Conservation (phyloP, 2,797 vertebrate genomes). For the Falco rusticolus region DNA sequence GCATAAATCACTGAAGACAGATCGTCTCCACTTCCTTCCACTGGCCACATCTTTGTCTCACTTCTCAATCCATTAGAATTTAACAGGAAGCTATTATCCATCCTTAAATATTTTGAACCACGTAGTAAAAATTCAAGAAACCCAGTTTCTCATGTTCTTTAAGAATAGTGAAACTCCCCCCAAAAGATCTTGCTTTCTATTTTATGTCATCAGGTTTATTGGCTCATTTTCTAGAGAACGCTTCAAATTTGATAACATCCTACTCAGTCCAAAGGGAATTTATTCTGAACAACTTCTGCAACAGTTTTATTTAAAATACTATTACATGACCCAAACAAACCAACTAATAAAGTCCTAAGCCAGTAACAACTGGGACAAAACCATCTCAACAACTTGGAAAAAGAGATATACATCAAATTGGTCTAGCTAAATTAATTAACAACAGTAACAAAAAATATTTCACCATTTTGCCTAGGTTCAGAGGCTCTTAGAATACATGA, state of each 20-base stretch:
- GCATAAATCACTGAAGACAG: not conserved
- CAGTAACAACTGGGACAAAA: not conserved
- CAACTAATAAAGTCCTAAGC: not conserved
- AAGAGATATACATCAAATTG: not conserved
- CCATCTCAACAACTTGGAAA: not conserved
- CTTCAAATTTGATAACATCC: conserved; percentile 24
- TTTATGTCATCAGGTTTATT: conserved; percentile 7
- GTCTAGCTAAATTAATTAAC: not conserved
- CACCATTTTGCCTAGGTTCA: not conserved
- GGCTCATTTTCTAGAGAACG: conserved; percentile 25
- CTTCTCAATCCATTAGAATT: not conserved
- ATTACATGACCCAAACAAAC: not conserved
- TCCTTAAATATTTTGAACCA: not conserved
- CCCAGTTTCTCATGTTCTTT: not conserved
- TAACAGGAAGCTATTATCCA: not conserved
- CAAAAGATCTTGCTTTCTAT: not conserved
- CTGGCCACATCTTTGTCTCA: not conserved
- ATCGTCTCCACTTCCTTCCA: not conserved
- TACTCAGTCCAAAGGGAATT: conserved; percentile 9
- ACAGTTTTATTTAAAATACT: conserved; percentile 8
- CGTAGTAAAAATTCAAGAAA: not conserved
- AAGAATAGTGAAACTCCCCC: not conserved
- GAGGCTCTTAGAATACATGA: not conserved
- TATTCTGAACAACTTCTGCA: not conserved
- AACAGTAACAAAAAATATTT: not conserved